phyloP scores from a whole-genome alignment of 35 echinoderm and acorn worm genomes.

The Eucidaris tribuloides region DNA sequence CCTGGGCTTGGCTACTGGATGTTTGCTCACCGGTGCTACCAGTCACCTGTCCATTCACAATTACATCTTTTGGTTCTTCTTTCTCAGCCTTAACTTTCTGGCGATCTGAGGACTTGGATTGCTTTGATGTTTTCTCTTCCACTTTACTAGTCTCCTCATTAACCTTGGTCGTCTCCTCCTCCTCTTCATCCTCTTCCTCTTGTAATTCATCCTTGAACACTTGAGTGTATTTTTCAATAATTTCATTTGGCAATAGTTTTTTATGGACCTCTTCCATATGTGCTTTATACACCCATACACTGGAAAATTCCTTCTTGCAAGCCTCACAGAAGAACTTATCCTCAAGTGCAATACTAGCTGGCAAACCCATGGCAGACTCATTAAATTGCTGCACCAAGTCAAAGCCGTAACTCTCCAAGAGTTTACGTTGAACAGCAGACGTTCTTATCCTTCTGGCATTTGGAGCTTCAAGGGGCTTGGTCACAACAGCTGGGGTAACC shows the following conservation, averaged over 20 bases:
- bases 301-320: constrained; percentile 92
- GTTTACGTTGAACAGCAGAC: constrained; percentile 81
- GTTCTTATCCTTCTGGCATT: constrained; percentile 66
- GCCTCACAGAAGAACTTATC: constrained; percentile 86
- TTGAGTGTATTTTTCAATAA: constrained; percentile 87
- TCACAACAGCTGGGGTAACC: constrained; percentile 32
- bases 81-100: constrained; percentile 17
- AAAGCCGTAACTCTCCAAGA: constrained; percentile 94
- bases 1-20: background rate
- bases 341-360: constrained; percentile 83
- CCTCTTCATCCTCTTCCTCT: constrained; percentile 48
- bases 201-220: constrained; percentile 73
- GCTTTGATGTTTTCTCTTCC: constrained; percentile 23
- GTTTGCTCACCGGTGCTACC: constrained; percentile 5
- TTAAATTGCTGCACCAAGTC: constrained; percentile 98
- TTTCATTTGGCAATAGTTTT: constrained; percentile 76
- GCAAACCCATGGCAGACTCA: constrained; percentile 93
- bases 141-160: background rate
- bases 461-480: constrained; percentile 47
- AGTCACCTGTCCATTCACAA: constrained; percentile 36
- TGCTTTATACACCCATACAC: constrained; percentile 97
- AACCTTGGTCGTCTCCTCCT: constrained; percentile 28
- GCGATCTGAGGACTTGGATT: constrained; percentile 8
- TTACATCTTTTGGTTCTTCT: background rate
- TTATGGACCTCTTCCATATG: constrained; percentile 97